Percentiles rank a stretch among this genome's conserved stretches.
Evolutionary conservation across 2,888 invertebrate genomes (phyloP).

Genomic region (Danaus chrysippus): DNA sequence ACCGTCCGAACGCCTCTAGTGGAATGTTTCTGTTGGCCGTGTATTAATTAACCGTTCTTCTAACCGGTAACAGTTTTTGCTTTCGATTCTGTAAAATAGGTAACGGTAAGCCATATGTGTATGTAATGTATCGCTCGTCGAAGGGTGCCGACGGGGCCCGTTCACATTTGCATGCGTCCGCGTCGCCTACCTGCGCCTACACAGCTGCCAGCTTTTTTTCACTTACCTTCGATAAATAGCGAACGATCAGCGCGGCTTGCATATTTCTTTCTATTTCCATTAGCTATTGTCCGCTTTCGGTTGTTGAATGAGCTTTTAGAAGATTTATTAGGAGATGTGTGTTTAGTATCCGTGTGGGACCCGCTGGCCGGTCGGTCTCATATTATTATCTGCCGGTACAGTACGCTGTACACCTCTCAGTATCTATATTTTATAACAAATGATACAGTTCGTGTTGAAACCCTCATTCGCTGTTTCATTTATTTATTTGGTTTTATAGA

Average conservation of each 20-base stretch:
- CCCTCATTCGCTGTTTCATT: no score
- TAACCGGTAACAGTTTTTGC: slow-evolving; percentile 18
- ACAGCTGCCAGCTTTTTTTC: slow-evolving; percentile 50
- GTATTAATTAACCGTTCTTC: neutral
- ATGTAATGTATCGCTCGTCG: slow-evolving; percentile 20
- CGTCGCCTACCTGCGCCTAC: slow-evolving; percentile 53
- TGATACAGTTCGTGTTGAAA: no score
- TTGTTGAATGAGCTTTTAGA: slow-evolving; percentile 48
- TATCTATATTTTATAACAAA: slow-evolving; percentile 17
- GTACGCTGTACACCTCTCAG: slow-evolving; percentile 15
- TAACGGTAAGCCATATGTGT: slow-evolving; percentile 21
- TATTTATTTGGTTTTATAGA: no score
- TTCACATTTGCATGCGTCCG: slow-evolving; percentile 52
- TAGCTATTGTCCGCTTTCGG: slow-evolving; percentile 44
- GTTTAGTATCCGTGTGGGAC: slow-evolving; percentile 16
- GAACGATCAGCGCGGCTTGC: slow-evolving; percentile 51
- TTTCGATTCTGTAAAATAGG: slow-evolving; percentile 14
- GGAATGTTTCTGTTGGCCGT: neutral
- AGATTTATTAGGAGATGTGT: slow-evolving; percentile 50
- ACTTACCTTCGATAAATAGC: slow-evolving; percentile 36
- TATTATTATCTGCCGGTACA: slow-evolving; percentile 18
- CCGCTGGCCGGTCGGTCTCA: slow-evolving; percentile 13
- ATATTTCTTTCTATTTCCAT: slow-evolving; percentile 54
- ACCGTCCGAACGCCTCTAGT: no score
- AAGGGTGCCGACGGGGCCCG: slow-evolving; percentile 21